Conservation (phyloP, 2,797 vertebrate genomes). For the Thripadectes ignobilis region DNA sequence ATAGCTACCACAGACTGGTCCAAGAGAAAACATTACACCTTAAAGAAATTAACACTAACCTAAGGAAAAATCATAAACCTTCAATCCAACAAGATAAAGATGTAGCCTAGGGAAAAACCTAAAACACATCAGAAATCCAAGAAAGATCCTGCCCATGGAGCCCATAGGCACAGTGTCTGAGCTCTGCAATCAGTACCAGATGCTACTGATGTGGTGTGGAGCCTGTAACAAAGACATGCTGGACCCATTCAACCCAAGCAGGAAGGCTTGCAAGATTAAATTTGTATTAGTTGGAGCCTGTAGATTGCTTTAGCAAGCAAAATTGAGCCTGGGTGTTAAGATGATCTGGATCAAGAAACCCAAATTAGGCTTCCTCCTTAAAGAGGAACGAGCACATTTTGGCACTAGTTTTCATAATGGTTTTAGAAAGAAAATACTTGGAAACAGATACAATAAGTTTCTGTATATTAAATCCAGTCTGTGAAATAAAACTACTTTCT, state of each 20-base stretch:
- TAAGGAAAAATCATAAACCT: neutral
- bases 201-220: neutral
- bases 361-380: slow-evolving; percentile 29
- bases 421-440: slow-evolving; percentile 47
- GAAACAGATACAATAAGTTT: slow-evolving; percentile 41
- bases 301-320: slow-evolving; percentile 43
- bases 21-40: neutral
- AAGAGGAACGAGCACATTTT: slow-evolving; percentile 19
- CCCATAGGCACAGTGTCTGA: neutral
- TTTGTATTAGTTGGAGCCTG: slow-evolving; percentile 15
- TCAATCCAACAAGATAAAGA: neutral
- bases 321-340: slow-evolving; percentile 40
- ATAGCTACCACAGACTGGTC: neutral
- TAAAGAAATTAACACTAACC: neutral
- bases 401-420: neutral
- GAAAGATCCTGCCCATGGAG: neutral
- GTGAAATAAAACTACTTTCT: slow-evolving; percentile 34
- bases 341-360: slow-evolving; percentile 33
- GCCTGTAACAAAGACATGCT: neutral
- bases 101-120: neutral
- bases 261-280: slow-evolving; percentile 22
- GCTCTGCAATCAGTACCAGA: neutral
- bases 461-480: slow-evolving; percentile 44
- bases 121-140: neutral
- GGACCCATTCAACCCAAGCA: neutral